Evolutionary conservation across 2,113 vertebrate species (phyloP).

Genomic region (Gadus chalcogrammus): DNA sequence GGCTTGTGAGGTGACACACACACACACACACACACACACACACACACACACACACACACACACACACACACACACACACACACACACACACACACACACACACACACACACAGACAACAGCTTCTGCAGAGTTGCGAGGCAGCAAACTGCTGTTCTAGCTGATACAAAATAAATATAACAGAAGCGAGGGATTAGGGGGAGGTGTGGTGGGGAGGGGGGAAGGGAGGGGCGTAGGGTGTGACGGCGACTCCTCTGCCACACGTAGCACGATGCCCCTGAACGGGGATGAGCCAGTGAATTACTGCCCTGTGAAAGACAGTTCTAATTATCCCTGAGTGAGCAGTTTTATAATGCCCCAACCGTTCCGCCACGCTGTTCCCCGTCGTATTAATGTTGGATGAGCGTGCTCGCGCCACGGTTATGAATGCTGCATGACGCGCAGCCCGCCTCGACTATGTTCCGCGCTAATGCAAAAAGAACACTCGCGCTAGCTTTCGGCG

Average conservation of each 20-base stretch:
- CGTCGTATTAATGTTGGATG: conserved; percentile 36
- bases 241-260: conserved; percentile 8
- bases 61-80: too few relatives aligned
- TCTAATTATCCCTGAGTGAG: conserved; percentile 39
- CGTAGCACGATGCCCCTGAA: conserved; percentile 6
- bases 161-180: too few relatives aligned
- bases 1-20: too few relatives aligned
- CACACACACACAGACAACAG: too few relatives aligned
- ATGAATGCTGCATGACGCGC: conserved; percentile 32
- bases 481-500: background rate
- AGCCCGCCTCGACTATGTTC: conserved; percentile 10
- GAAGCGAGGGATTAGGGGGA: too few relatives aligned
- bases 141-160: too few relatives aligned
- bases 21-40: too few relatives aligned
- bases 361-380: conserved; percentile 18
- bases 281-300: conserved; percentile 28
- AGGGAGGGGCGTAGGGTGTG: background rate
- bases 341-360: conserved; percentile 29
- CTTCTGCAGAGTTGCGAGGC: too few relatives aligned
- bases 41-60: too few relatives aligned
- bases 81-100: too few relatives aligned
- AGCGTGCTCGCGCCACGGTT: conserved; percentile 18
- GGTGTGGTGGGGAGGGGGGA: background rate
- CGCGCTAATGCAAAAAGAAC: background rate
- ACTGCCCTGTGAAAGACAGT: conserved; percentile 36